Evolutionary conservation across 2,797 vertebrate species (phyloP).

Genomic region (Hylomyscus alleni): DNA sequence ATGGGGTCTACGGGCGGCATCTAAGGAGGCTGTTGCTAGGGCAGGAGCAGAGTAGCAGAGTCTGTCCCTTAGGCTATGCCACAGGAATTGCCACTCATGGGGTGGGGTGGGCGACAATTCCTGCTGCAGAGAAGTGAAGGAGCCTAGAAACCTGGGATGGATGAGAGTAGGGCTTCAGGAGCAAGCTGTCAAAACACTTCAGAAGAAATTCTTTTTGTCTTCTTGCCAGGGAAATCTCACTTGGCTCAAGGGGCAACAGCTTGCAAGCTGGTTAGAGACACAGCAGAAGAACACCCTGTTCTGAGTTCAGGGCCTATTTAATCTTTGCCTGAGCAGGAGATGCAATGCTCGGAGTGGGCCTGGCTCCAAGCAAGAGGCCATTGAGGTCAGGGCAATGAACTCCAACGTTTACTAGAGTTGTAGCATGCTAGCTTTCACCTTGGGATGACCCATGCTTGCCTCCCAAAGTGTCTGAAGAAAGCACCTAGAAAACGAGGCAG

Average conservation of each 20-base stretch:
- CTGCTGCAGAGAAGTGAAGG: not conserved
- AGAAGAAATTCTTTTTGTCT: constrained; percentile 56
- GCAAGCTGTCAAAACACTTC: constrained; percentile 17
- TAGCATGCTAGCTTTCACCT: constrained; percentile 48
- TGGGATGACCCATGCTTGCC: not conserved
- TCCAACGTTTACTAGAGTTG: constrained; percentile 18
- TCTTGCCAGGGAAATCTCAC: constrained; percentile 64
- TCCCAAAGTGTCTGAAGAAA: constrained; percentile 5
- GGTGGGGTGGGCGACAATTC: not conserved
- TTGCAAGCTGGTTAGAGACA: constrained; percentile 61
- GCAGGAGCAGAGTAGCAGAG: constrained; percentile 44
- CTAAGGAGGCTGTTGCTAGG: constrained; percentile 43
- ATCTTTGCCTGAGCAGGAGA: constrained; percentile 11
- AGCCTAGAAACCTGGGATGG: not conserved
- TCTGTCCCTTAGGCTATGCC: not conserved
- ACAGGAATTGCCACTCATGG: not conserved
- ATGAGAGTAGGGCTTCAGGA: not conserved
- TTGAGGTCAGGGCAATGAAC: not conserved
- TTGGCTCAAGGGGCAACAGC: constrained; percentile 48
- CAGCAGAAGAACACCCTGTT: not conserved
- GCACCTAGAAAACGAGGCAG: not conserved
- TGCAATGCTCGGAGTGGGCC: not conserved
- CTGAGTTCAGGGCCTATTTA: not conserved
- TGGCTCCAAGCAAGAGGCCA: not conserved
- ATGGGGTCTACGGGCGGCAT: constrained; percentile 53